These are phyloP conservation scores for Antheraea mylitta DNA, from an alignment of 1,140 invertebrate species.

Conservation along the genomic window DNA sequence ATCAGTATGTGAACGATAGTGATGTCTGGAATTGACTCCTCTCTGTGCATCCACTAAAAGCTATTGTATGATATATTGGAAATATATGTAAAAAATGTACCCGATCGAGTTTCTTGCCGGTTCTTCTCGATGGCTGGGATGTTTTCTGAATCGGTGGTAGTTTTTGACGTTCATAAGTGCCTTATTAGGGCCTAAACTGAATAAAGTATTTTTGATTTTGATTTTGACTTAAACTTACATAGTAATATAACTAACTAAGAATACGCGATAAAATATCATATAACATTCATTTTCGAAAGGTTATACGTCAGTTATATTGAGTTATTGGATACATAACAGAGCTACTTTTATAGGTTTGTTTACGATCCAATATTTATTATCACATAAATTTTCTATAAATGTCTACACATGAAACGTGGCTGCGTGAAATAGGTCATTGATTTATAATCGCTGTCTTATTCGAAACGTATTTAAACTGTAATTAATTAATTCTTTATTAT, in stretches of 20 bases:
- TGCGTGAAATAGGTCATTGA: background rate
- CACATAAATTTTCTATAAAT: slow-evolving; percentile 1
- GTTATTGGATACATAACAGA: background rate
- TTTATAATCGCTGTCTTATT: background rate
- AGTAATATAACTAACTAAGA: background rate
- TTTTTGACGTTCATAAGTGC: too few species aligned
- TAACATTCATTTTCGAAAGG: background rate
- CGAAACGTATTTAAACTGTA: background rate
- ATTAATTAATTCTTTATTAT: too few species aligned
- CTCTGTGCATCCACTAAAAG: too few species aligned
- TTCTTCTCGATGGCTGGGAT: too few species aligned
- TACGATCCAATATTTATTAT: background rate
- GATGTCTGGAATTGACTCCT: too few species aligned
- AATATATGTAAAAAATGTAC: too few species aligned
- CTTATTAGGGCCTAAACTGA: too few species aligned
- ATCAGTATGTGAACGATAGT: too few species aligned
- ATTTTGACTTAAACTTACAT: background rate
- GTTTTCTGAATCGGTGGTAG: too few species aligned
- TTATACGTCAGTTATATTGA: slow-evolving; percentile 4
- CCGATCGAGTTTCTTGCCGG: too few species aligned
- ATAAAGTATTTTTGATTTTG: too few species aligned
- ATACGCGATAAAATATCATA: background rate
- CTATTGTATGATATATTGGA: too few species aligned
- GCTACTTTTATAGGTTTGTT: background rate
- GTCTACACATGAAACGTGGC: background rate